Evolutionary conservation across 2,113 vertebrate species (phyloP).

Genomic region (Nycticorax nycticorax): DNA sequence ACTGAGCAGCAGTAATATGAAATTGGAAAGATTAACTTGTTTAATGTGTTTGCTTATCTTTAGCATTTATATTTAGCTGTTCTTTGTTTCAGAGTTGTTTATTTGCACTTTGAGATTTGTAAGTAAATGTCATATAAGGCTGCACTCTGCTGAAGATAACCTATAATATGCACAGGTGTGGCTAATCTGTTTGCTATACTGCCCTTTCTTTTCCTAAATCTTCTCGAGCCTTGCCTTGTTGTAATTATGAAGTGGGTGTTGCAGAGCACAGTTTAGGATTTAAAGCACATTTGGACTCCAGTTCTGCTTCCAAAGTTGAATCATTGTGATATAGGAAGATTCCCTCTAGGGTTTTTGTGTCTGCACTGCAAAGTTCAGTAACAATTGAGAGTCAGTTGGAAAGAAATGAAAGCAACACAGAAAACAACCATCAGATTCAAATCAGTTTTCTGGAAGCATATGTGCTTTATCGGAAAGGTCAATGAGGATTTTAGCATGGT

Average conservation of each 20-base stretch:
- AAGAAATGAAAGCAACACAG: neutral
- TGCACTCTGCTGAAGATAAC: neutral
- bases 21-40: neutral
- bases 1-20: neutral
- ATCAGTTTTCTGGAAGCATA: neutral
- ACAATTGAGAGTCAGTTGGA: neutral
- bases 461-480: neutral
- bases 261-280: neutral
- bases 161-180: neutral
- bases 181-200: neutral
- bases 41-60: neutral
- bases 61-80: neutral
- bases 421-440: neutral
- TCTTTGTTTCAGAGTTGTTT: constrained; percentile 3
- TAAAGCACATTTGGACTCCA: neutral
- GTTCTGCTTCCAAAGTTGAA: neutral
- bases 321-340: neutral
- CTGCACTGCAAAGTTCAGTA: neutral
- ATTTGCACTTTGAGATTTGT: neutral
- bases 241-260: neutral
- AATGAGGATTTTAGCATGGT: neutral
- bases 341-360: neutral
- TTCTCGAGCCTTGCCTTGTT: neutral
- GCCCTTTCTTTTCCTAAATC: neutral
- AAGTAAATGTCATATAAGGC: neutral